Base-by-base conservation (phyloP, 1,140 invertebrate species). In the Rhynchophorus ferrugineus region DNA sequence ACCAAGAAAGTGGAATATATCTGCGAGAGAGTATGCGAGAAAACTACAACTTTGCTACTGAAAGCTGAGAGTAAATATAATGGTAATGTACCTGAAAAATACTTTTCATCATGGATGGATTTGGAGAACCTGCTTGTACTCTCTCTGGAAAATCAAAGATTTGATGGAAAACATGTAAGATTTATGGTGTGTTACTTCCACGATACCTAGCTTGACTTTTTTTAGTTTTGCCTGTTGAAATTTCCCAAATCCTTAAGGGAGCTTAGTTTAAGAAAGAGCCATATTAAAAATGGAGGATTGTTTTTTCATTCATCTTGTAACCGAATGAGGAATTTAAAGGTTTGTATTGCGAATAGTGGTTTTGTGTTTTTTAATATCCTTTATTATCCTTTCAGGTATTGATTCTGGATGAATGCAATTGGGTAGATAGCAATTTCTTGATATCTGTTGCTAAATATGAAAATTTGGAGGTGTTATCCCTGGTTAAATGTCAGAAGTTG, bases 381-480 rank as follows among this genome's bases (percentile, higher is more conserved):
- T 44, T 17, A 6, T 24, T 44, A 19, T 48, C 7, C 29, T 65
- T 61, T 36, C 42, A 66, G 64, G 59, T 61, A 11, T 48, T 66
- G 20, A 58, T 66, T 20, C 45, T 66, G 20, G 63, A 66, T 57
- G 45, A 61, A 33, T 66, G 64, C 18, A 33, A 36, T 13, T 63
- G 60, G 59, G 37, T 66, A 1, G 52, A 63, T 36, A 54, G 56
- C 20, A 57, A 54, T 47, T 57, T 56, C 44, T 39, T 66, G 13
- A 54, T 66, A 45, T 63, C 61, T 8, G 36, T 65, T n/a, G 54
- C 60, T 8, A 64, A 63, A 51, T 65, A 61, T 51, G 47, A 51
- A 35, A 56, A 59, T 22, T 52, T 66, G 14, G 62, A 66, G 54
- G 58, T 63, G 14, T 48, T 66, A 9, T 66, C 64, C 8, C 49